Percentiles rank a stretch among this genome's conserved stretches.
Conservation (phyloP, 2,113 vertebrate species). For the Istiophorus platypterus region DNA sequence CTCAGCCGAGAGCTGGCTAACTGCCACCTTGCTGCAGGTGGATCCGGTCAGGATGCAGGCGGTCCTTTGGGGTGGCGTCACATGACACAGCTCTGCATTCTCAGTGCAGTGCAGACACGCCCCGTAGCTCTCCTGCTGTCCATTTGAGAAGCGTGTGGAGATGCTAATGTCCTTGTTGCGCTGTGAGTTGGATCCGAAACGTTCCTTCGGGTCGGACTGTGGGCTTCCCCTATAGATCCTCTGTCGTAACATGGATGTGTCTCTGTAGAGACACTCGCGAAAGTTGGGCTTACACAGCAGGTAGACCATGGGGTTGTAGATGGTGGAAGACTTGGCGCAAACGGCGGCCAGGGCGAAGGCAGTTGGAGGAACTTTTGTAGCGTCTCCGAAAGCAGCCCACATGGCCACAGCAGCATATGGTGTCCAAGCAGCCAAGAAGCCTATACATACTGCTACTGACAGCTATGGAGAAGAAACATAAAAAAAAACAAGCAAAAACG, state of each 20-base stretch:
- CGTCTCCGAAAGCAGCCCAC: constrained; percentile 83
- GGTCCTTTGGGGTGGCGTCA: constrained; percentile 67
- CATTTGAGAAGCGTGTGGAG: constrained; percentile 74
- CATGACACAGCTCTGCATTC: constrained; percentile 32
- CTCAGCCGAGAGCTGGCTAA: constrained; percentile 70
- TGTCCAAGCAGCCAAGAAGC: constrained; percentile 87
- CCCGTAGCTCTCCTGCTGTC: constrained; percentile 74
- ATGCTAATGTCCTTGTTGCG: constrained; percentile 63
- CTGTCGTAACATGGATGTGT: constrained; percentile 69
- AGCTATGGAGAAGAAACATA: constrained; percentile 75
- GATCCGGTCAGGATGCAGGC: constrained; percentile 73
- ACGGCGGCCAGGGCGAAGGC: constrained; percentile 84
- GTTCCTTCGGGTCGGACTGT: constrained; percentile 29
- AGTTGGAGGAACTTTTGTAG: constrained; percentile 77
- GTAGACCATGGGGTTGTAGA: constrained; percentile 88
- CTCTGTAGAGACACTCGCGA: constrained; percentile 80
- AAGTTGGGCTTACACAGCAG: constrained; percentile 89
- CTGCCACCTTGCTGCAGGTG: constrained; percentile 74
- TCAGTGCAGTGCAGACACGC: constrained; percentile 67
- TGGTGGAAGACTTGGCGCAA: constrained; percentile 87
- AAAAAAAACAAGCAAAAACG: neutral
- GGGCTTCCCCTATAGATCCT: constrained; percentile 74
- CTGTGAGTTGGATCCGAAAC: constrained; percentile 37
- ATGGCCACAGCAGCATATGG: constrained; percentile 86
- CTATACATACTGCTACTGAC: constrained; percentile 87